Conservation (phyloP, 2,113 vertebrate genomes). For the Lycaon pictus region DNA sequence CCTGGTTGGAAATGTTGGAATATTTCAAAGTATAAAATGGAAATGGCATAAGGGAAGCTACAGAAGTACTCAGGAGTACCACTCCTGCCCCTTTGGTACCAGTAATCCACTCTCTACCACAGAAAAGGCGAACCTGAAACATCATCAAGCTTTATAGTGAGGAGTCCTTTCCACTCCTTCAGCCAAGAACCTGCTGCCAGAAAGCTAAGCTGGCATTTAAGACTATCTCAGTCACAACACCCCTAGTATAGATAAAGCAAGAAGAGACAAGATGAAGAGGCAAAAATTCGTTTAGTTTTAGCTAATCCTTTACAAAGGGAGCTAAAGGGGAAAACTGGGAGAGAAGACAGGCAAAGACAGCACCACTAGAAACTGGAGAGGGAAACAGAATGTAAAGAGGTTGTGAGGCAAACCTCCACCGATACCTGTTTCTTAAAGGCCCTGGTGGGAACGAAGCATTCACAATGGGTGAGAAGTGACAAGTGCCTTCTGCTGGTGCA, state of each 20-base stretch:
- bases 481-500: conserved; percentile 67
- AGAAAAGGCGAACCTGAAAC: not conserved
- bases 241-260: not conserved
- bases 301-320: not conserved
- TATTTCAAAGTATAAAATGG: not conserved
- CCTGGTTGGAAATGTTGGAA: not conserved
- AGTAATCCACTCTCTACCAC: not conserved
- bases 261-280: not conserved
- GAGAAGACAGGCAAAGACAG: not conserved
- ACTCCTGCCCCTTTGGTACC: not conserved
- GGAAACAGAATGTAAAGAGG: not conserved
- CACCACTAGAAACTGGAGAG: not conserved
- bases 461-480: not conserved
- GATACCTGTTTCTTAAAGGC: conserved; percentile 17
- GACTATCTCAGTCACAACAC: not conserved
- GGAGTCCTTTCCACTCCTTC: not conserved
- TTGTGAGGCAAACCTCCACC: not conserved
- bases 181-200: not conserved
- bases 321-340: not conserved
- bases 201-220: not conserved
- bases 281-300: not conserved
- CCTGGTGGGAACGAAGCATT: not conserved
- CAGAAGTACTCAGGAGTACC: not conserved
- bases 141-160: not conserved
- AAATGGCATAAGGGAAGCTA: not conserved